Evolutionary conservation across 2,888 invertebrate species (phyloP).

Genomic region (Megamerina dolium): DNA sequence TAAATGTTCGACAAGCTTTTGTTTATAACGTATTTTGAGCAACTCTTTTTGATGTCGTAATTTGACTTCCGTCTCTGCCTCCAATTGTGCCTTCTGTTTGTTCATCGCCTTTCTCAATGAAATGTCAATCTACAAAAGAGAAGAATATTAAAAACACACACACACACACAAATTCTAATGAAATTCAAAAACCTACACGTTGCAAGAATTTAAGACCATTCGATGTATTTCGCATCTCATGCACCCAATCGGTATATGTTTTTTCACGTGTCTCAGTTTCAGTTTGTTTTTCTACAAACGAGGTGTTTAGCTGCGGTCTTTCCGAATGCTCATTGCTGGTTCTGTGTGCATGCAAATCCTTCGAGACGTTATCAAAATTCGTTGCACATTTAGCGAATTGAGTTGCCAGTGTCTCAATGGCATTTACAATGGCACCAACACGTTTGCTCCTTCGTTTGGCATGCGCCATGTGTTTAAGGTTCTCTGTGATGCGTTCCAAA

Average conservation of each 20-base stretch:
- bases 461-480: constrained; percentile 26
- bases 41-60: constrained; percentile 38
- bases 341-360: constrained; percentile 7
- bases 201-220: constrained; percentile 42
- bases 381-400: constrained; percentile 32
- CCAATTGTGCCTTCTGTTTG: constrained; percentile 35
- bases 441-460: constrained; percentile 28
- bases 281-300: constrained; percentile 3
- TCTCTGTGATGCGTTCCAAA: constrained; percentile 31
- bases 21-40: constrained; percentile 35
- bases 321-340: not conserved
- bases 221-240: constrained; percentile 39
- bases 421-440: constrained; percentile 25
- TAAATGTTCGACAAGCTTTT: constrained; percentile 27
- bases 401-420: constrained; percentile 29
- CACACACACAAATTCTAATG: not conserved
- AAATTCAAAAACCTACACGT: constrained; percentile 26
- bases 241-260: constrained; percentile 42
- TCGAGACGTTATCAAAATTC: constrained; percentile 30
- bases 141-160: not conserved
- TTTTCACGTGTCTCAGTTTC: constrained; percentile 20
- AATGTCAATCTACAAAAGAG: constrained; percentile 32
- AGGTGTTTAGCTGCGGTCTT: not conserved
- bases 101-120: constrained; percentile 38
- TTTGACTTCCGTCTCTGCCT: constrained; percentile 33